phyloP scores from a whole-genome alignment of 2,113 vertebrate genomes.

The Echinops telfairi region DNA sequence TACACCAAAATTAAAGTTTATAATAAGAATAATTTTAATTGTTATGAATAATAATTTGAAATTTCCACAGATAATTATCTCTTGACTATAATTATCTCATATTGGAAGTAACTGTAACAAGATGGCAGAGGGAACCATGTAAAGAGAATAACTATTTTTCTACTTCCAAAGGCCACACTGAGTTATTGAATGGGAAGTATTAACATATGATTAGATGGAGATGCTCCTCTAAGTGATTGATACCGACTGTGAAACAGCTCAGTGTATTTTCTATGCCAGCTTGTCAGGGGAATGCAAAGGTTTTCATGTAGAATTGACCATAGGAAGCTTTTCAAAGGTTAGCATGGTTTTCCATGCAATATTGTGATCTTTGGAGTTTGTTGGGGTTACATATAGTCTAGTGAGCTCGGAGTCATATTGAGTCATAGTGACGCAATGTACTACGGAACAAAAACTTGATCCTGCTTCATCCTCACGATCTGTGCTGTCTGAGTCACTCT shows the following conservation, averaged over 20 bases:
- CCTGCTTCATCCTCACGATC: too few species aligned
- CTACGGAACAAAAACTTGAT: too few species aligned
- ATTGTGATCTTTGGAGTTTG: neutral
- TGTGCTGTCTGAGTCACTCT: too few species aligned
- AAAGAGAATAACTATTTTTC: neutral
- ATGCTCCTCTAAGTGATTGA: neutral
- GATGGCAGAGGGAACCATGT: neutral
- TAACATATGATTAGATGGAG: neutral
- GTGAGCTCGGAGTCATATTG: too few species aligned
- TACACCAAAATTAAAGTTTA: neutral
- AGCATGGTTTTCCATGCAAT: neutral
- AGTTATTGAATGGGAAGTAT: neutral
- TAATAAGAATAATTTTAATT: neutral
- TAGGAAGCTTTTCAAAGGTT: neutral
- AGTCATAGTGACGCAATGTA: too few species aligned
- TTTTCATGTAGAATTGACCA: neutral
- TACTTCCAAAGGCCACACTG: neutral
- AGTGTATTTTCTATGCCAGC: too few species aligned
- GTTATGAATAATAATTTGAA: neutral
- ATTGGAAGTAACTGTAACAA: conserved; percentile 2
- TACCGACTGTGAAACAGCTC: too few species aligned
- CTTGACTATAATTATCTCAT: neutral
- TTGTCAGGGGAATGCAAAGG: too few species aligned
- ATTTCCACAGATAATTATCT: neutral
- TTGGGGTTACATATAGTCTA: too few species aligned